Evolutionary conservation across 2,797 vertebrate species (phyloP), one percentile per base, ranked within the genome.

Genomic region (Heterohyrax brucei): DNA sequence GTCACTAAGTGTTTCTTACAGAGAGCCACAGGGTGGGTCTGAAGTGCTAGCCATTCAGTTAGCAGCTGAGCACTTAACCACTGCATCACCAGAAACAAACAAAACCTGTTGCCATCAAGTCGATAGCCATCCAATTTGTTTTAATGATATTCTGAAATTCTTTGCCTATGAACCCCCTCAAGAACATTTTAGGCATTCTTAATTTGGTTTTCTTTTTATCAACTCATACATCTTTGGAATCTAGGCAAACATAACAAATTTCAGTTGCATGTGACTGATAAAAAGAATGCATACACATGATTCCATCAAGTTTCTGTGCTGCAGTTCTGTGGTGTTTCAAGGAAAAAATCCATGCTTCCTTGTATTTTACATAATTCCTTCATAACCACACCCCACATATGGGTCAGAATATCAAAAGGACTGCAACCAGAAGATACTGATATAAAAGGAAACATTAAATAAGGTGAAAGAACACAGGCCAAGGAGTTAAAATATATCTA

Each of bases 381-480:
- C 56, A 94, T 44, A 92, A 85, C 26, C 56, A 73, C 48, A 68
- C 16, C 48, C 46, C 2, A 83, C 18, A 21, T 84, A 53, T 22
- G 84, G 44, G 26, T 28, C 81, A 87, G 77, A 72, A 92, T n/a
- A 94, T 53, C 10, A 85, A 82, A 64, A 87, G 50, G 26, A 79
- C 33, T n/a, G 44, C 26, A 62, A 62, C 28, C 28, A 87, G 53
- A 92, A 62, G 21, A 76, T 46, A 95, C 13, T 26, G 28, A 87
- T 24, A 94, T 0, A n/a, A 80, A 92, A 84, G 18, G 18, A 77
- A 91, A 84, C 24, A 93, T 14, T 46, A 87, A 85, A 68, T 48
- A 66, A 61, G 0, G 24, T 59, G 68, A 95, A 66, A 81, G 6
- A 70, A 33, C 44, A 68, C 86, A 26, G 68, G n/a, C 56, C 83